A percentile compares a stretch with the other conserved stretches of the same genome.
Conservation (phyloP, 2,113 vertebrate species). For the Monarcha castaneiventris region DNA sequence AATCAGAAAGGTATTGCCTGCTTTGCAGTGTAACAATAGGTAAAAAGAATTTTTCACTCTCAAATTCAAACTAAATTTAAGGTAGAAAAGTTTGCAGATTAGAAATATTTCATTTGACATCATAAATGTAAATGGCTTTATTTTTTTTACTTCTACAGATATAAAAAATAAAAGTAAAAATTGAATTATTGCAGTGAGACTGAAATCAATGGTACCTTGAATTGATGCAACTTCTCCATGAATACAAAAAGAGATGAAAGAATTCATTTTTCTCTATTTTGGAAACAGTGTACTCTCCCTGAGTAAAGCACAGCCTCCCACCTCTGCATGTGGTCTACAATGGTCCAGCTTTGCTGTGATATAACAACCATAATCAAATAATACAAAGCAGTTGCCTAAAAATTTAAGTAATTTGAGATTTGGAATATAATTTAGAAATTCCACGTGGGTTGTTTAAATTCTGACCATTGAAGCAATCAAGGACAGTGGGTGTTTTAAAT, state of each 20-base stretch:
- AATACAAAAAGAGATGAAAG: neutral
- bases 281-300: neutral
- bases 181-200: neutral
- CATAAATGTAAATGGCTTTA: neutral
- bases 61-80: neutral
- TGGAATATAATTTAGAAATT: neutral
- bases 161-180: neutral
- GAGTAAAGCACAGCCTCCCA: neutral
- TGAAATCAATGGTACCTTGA: neutral
- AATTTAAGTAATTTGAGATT: neutral
- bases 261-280: neutral
- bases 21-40: neutral
- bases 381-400: neutral
- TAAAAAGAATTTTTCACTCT: neutral
- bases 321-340: neutral
- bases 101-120: neutral
- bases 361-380: neutral
- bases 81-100: neutral
- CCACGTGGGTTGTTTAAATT: neutral
- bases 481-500: neutral
- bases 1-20: neutral
- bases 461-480: neutral
- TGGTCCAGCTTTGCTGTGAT: neutral
- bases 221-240: neutral
- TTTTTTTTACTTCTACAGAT: neutral